Conservation (phyloP, 1,140 invertebrate species). For the Drosophila dunni region DNA sequence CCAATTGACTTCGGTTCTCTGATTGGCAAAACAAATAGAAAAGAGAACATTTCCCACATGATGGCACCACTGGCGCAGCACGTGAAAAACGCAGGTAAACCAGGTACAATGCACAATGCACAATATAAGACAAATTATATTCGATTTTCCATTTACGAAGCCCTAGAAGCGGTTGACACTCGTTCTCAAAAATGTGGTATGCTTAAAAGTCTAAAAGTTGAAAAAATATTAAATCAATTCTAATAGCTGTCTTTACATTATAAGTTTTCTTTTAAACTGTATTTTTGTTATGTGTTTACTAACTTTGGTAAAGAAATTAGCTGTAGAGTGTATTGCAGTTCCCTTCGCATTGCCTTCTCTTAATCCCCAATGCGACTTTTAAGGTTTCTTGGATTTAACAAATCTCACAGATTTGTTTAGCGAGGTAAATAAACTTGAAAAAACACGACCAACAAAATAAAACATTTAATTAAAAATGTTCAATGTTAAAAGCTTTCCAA, state of each 20-base stretch:
- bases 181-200: conserved; percentile 30
- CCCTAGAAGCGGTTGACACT: conserved; percentile 43
- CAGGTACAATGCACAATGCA: conserved; percentile 1
- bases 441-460: not conserved
- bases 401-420: not conserved
- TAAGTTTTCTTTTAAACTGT: not conserved
- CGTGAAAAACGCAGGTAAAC: conserved; percentile 57
- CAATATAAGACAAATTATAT: conserved; percentile 50
- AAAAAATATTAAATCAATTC: not conserved
- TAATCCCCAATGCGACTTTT: not conserved
- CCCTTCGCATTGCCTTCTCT: not conserved
- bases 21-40: conserved; percentile 31
- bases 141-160: conserved; percentile 73
- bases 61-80: conserved; percentile 31
- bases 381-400: not conserved
- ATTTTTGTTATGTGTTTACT: not conserved
- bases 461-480: not conserved
- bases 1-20: conserved; percentile 66
- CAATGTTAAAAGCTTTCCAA: not conserved
- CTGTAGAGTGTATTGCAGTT: no score
- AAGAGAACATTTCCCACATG: conserved; percentile 5
- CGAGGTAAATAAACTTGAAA: conserved; percentile 6
- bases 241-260: not conserved
- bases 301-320: no score
- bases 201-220: conserved; percentile 1